Evolutionary conservation across 2,797 vertebrate species (phyloP).

Genomic region (Pseudochromis fuscus): DNA sequence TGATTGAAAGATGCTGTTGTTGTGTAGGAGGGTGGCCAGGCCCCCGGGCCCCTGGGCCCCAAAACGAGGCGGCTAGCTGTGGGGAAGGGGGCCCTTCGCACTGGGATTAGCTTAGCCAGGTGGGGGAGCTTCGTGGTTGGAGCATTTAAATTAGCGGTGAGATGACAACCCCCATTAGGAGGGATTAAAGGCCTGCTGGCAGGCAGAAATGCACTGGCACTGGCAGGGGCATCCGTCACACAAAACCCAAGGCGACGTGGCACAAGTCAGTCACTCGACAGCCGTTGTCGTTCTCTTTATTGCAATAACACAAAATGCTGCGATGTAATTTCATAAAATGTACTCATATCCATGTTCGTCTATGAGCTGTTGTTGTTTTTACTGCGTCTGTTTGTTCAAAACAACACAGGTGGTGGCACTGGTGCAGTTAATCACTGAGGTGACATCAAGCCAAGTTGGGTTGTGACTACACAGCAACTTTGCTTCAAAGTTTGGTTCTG

Average conservation of each 20-base stretch:
- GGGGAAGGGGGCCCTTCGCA: conserved; percentile 80
- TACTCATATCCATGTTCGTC: not conserved
- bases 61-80: conserved; percentile 77
- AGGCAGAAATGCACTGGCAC: conserved; percentile 83
- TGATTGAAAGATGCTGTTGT: conserved; percentile 88
- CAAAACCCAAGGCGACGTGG: conserved; percentile 82
- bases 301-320: conserved; percentile 40
- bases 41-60: conserved; percentile 78
- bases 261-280: conserved; percentile 82
- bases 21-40: conserved; percentile 83
- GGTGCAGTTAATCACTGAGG: not conserved
- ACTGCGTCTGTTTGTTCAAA: not conserved
- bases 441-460: not conserved
- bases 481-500: conserved; percentile 4
- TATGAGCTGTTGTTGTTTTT: conserved; percentile 3
- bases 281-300: conserved; percentile 58
- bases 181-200: conserved; percentile 88
- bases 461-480: not conserved
- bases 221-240: conserved; percentile 87
- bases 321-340: conserved; percentile 47
- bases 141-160: conserved; percentile 89
- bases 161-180: conserved; percentile 90
- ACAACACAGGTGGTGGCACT: not conserved
- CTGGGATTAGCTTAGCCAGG: conserved; percentile 85
- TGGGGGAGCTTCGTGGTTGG: conserved; percentile 85